Conservation (phyloP, 2,888 invertebrate species). For the Ctena decussata region DNA sequence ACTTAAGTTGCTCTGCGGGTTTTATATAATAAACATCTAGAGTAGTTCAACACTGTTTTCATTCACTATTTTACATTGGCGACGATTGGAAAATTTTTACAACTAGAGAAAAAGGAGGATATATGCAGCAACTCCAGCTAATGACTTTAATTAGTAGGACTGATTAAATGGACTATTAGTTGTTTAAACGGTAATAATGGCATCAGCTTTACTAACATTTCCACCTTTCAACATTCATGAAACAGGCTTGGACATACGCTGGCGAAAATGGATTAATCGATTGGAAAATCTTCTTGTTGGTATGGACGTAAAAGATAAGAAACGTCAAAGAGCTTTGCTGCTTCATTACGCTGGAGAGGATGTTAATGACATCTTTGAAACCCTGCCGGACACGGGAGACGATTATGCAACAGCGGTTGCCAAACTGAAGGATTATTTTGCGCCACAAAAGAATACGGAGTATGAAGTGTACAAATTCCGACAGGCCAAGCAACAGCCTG, state of each 20-base stretch:
- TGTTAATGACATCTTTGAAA: constrained; percentile 40
- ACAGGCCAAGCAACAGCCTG: not conserved
- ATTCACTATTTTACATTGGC: not conserved
- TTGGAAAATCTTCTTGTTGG: constrained; percentile 9
- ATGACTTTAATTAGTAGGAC: not conserved
- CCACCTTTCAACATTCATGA: constrained; percentile 2
- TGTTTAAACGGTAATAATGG: not conserved
- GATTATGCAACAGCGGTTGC: constrained; percentile 22
- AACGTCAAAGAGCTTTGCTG: constrained; percentile 26
- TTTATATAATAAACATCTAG: not conserved
- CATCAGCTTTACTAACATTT: constrained; percentile 1
- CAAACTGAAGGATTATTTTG: constrained; percentile 27
- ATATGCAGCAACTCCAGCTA: not conserved
- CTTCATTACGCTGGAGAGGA: constrained; percentile 47
- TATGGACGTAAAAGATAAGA: constrained; percentile 12
- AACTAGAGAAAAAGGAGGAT: not conserved
- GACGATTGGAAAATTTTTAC: not conserved
- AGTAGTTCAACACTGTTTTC: not conserved
- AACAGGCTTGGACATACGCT: not conserved
- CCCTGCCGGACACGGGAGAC: constrained; percentile 17
- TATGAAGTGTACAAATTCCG: not conserved
- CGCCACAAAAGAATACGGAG: constrained; percentile 19
- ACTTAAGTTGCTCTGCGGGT: not conserved
- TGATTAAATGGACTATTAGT: not conserved
- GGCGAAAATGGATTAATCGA: constrained; percentile 7